Conservation (phyloP, 2,113 vertebrate genomes). For the Galbula dea region DNA sequence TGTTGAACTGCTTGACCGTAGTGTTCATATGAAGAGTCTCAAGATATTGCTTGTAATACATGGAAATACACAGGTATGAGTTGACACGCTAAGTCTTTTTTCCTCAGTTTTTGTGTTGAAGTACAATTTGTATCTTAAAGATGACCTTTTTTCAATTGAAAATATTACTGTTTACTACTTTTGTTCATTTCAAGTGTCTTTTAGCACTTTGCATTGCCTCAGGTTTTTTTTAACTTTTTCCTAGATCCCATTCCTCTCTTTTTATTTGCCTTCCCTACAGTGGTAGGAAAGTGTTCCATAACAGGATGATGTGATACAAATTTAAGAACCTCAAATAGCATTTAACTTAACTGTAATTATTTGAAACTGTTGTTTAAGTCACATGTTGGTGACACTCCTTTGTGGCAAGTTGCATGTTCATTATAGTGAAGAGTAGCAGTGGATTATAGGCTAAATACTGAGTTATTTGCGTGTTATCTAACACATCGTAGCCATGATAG, state of each 20-base stretch:
- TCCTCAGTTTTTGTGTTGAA: background rate
- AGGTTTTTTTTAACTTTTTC: background rate
- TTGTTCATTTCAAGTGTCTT: background rate
- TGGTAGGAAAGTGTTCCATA: background rate
- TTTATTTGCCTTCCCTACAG: background rate
- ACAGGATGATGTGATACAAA: background rate
- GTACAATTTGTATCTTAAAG: background rate
- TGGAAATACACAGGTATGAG: conserved; percentile 83
- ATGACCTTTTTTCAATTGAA: background rate
- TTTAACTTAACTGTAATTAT: background rate
- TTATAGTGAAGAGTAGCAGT: background rate
- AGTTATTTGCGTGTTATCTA: background rate
- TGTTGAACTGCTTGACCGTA: conserved; percentile 93
- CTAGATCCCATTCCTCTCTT: background rate
- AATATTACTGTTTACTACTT: background rate
- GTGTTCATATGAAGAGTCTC: conserved; percentile 97
- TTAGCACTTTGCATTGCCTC: background rate
- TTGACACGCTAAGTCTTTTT: background rate
- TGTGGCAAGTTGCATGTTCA: background rate
- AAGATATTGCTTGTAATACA: conserved; percentile 93
- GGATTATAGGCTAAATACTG: background rate
- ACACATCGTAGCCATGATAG: background rate
- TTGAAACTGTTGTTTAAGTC: background rate
- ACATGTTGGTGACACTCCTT: background rate
- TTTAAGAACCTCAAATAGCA: background rate